Evolutionary conservation across 2,888 invertebrate genomes (phyloP).

Genomic region (Leptinotarsa tumamoca): DNA sequence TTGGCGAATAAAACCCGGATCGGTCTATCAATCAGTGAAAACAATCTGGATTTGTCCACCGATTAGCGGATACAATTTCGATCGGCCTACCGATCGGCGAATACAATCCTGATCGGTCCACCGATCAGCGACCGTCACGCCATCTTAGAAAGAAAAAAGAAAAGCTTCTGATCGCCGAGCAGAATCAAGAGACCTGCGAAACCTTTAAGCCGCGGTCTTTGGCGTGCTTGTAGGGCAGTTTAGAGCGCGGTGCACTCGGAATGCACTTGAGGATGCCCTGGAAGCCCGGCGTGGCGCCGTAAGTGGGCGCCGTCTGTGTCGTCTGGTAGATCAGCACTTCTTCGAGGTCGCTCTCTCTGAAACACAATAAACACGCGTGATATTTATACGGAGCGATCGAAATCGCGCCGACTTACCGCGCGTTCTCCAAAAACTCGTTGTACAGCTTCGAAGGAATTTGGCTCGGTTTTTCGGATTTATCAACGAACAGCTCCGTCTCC

Average conservation of each 20-base stretch:
- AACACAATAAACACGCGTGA: slow-evolving; percentile 36
- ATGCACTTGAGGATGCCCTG: slow-evolving; percentile 64
- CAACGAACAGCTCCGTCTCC: slow-evolving; percentile 83
- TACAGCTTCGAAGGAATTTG: slow-evolving; percentile 70
- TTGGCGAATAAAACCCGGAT: no score
- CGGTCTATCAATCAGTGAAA: no score
- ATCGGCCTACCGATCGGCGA: no score
- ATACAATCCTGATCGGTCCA: background rate
- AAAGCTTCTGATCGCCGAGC: background rate
- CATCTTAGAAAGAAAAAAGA: background rate
- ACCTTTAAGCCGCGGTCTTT: slow-evolving; percentile 51
- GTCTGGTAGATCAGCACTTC: slow-evolving; percentile 73
- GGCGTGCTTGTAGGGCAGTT: slow-evolving; percentile 49
- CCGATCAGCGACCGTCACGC: background rate
- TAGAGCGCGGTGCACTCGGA: slow-evolving; percentile 56
- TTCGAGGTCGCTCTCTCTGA: slow-evolving; percentile 79
- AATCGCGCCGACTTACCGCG: slow-evolving; percentile 65
- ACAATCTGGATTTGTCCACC: no score
- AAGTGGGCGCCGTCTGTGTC: slow-evolving; percentile 56
- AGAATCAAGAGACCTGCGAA: slow-evolving; percentile 47
- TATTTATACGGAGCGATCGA: background rate
- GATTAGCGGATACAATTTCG: no score
- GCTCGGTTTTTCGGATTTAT: slow-evolving; percentile 76
- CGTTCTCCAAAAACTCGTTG: slow-evolving; percentile 72
- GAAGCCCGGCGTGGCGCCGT: slow-evolving; percentile 53